phyloP scores from a whole-genome alignment of 2,113 vertebrate genomes.

The Cinclus mexicanus region DNA sequence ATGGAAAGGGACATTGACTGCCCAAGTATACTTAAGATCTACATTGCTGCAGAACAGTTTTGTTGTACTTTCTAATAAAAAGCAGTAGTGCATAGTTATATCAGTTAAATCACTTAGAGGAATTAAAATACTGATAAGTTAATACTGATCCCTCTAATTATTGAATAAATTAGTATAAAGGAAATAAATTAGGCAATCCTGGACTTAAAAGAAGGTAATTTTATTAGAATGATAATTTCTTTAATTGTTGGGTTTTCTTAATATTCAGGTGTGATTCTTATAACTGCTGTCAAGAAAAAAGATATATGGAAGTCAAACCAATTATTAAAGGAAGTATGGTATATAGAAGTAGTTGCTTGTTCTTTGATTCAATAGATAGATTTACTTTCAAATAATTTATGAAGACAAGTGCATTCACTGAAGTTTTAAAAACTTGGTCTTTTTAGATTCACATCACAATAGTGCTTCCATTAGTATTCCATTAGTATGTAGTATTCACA shows the following conservation, averaged over 20 bases:
- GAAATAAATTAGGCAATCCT: neutral
- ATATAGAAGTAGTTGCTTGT: neutral
- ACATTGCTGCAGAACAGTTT: neutral
- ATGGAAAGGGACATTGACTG: neutral
- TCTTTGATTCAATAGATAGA: neutral
- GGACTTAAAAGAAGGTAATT: constrained; percentile 15
- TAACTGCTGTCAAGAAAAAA: neutral
- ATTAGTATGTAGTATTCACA: neutral
- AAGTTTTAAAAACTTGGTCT: neutral
- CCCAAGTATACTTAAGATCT: neutral
- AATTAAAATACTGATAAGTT: constrained; percentile 43
- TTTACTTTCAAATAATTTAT: neutral
- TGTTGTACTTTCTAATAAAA: constrained; percentile 12
- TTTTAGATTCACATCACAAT: neutral
- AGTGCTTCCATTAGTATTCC: neutral
- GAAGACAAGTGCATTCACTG: neutral
- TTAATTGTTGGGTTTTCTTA: neutral
- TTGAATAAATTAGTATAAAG: constrained; percentile 38
- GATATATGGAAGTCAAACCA: constrained; percentile 13
- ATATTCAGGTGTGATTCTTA: neutral
- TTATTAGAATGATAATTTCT: constrained; percentile 36
- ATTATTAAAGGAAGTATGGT: neutral
- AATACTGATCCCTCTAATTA: constrained; percentile 22
- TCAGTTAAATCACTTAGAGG: constrained; percentile 55
- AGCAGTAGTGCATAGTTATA: constrained; percentile 17